Evolutionary conservation across 2,888 invertebrate genomes (phyloP), one percentile per base, ranked within the genome.

Genomic region (Drosophila formosana): DNA sequence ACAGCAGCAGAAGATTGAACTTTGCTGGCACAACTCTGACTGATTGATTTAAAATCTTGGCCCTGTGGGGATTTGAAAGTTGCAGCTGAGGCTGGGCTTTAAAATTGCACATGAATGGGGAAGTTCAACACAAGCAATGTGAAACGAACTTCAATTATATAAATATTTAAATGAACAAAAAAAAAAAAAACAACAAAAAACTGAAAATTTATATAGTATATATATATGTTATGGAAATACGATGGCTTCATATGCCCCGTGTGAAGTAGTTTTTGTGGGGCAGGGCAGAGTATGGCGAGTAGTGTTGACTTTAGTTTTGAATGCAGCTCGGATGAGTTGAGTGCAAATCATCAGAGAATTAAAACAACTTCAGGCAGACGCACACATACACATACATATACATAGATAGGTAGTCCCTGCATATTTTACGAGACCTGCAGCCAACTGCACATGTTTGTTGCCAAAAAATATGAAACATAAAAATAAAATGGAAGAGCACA

Each of bases 291-390:
- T 60, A 62, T 58, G 13, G 62, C 34, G 66, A 60, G 50, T 67
- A 60, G 50, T 67, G 70, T 70, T 73, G 65, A 70, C 52, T 78
- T 72, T 39, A 66, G 62, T 49, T 64, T 30, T 51, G 58, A 66
- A 63, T 77, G 65, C 77, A 69, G 75, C 47, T 68, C 62, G 52
- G 79, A 60, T 73, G 67, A 70, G 68, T 63, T 60, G 56, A 67
- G 75, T 75, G 70, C 71, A 76, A 79, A 73, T 76, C 81, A 78
- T 79, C 67, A 79, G 68, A 79, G 79, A 79, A 82, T 79, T 79
- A 82, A 81, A 81, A 66, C 79, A 78, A 75, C 82, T 80, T 75
- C 62, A 49, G 62, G 51, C 53, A 41, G 37, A 75, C 45, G 45
- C 25, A 45, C 52, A 57, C 43, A 53, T 26, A 68, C 25, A 60